A percentile compares a stretch with the other conserved stretches of the same genome.
Evolutionary conservation across 2,888 invertebrate species (phyloP).

Genomic region (Panzeria rudis): DNA sequence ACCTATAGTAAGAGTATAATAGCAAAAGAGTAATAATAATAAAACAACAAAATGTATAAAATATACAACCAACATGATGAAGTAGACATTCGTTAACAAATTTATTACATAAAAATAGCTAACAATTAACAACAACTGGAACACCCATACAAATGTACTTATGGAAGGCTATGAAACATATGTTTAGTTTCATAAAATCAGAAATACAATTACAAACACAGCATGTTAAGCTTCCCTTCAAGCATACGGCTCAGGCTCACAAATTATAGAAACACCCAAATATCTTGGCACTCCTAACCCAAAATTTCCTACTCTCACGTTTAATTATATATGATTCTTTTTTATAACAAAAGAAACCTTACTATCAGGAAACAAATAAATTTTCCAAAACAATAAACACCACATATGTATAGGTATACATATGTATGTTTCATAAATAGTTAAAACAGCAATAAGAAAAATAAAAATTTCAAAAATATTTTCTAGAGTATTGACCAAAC

Average conservation of each 20-base stretch:
- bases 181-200: conserved; percentile 50
- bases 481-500: not conserved
- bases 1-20: not conserved
- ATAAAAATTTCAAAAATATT: not conserved
- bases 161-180: conserved; percentile 14
- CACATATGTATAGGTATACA: conserved; percentile 19
- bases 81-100: conserved; percentile 43
- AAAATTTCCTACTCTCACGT: not conserved
- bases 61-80: conserved; percentile 43
- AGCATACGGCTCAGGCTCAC: not conserved
- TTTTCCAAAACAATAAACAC: conserved; percentile 52
- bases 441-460: not conserved
- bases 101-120: conserved; percentile 58
- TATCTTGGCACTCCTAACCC: not conserved
- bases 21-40: conserved; percentile 22
- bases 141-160: not conserved
- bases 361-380: conserved; percentile 31
- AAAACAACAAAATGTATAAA: conserved; percentile 27
- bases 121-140: conserved; percentile 58
- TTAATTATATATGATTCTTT: conserved; percentile 20
- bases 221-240: not conserved
- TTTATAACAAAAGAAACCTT: not conserved
- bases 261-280: conserved; percentile 21
- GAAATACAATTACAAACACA: conserved; percentile 25
- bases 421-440: conserved; percentile 5